A percentile compares a stretch with the other conserved stretches of the same genome.
These are phyloP conservation scores for Caenorhabditis plicata DNA, from an alignment of 2,888 invertebrate genomes.

Conservation along the genomic window DNA sequence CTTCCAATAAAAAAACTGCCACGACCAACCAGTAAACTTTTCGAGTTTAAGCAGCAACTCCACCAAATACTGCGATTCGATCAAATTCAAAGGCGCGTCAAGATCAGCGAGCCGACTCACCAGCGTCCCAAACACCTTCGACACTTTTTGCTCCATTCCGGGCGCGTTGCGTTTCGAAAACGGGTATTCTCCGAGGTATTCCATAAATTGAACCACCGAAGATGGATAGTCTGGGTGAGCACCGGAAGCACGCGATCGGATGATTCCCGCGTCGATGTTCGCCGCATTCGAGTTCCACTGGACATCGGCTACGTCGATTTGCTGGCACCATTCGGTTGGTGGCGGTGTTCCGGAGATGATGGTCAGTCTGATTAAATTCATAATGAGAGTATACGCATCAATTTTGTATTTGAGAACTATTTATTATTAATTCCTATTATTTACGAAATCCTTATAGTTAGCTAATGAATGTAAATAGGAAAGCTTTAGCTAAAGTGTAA, in stretches of 20 bases:
- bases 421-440: too few relatives aligned
- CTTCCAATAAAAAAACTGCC: neutral
- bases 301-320: slow-evolving; percentile 19
- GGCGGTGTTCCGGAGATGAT: slow-evolving; percentile 1
- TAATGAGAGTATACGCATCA: too few relatives aligned
- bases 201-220: slow-evolving; percentile 24
- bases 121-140: slow-evolving; percentile 18
- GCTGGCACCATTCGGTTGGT: slow-evolving; percentile 6
- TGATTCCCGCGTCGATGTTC: slow-evolving; percentile 12
- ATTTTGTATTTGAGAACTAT: neutral
- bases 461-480: too few relatives aligned
- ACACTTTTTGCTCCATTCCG: slow-evolving; percentile 9
- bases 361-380: slow-evolving; percentile 7
- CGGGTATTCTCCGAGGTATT: slow-evolving; percentile 19
- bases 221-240: slow-evolving; percentile 14
- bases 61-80: slow-evolving; percentile 10
- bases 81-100: slow-evolving; percentile 12
- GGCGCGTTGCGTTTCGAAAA: slow-evolving; percentile 12
- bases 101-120: slow-evolving; percentile 23
- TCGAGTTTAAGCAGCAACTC: slow-evolving; percentile 9
- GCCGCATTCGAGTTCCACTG: slow-evolving; percentile 9
- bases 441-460: too few relatives aligned
- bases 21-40: slow-evolving; percentile 3
- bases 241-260: slow-evolving; percentile 8
- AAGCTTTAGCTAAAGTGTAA: too few relatives aligned